Evolutionary conservation across 2,888 invertebrate genomes (phyloP), one percentile per base, ranked within the genome.

Genomic region (Lepidocyrtoides sp.): DNA sequence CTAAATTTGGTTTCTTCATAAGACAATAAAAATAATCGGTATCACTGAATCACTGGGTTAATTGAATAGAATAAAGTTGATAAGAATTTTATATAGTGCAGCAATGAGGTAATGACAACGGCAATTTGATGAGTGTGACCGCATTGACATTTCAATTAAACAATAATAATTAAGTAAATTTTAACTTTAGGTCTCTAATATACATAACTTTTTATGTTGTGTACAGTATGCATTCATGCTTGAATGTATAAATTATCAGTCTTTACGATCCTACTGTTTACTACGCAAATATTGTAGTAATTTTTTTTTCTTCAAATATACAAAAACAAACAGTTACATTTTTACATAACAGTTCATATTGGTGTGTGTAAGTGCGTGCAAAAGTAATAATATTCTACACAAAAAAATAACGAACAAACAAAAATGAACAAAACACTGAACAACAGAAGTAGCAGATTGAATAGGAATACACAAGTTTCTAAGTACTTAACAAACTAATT

Each of bases 181-280:
- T 51, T 51, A 17, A 4, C 51, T 17, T 51, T 17, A 51, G 63
- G 2, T 23, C 17, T 51, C 51, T 51, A 17, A 51, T 51, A 1
- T 51, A 51, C 51, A 51, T 36, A 32, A 36, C 36, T 69, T 69
- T n/a, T 60, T 44, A 20, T n/a, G 54, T 81, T 66, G n/a, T 17
- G 23, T n/a, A n/a, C n/a, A n/a, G n/a, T n/a, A n/a, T n/a, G n/a
- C n/a, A n/a, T n/a, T n/a, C n/a, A n/a, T n/a, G n/a, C n/a, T n/a
- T n/a, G n/a, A n/a, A n/a, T 72, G 20, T 75, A 77, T 87, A 87
- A 87, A 87, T 87, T 87, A 87, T 87, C 87, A 87, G 87, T 87
- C 87, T 87, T 87, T 87, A 87, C 79, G 79, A 79, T 87, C 79
- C 87, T 77, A 87, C 20, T 54, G 51, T 51, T 51, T 51, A 51